Base-by-base conservation (phyloP, 2,113 vertebrate genomes). In the Paradisaea rubra region DNA sequence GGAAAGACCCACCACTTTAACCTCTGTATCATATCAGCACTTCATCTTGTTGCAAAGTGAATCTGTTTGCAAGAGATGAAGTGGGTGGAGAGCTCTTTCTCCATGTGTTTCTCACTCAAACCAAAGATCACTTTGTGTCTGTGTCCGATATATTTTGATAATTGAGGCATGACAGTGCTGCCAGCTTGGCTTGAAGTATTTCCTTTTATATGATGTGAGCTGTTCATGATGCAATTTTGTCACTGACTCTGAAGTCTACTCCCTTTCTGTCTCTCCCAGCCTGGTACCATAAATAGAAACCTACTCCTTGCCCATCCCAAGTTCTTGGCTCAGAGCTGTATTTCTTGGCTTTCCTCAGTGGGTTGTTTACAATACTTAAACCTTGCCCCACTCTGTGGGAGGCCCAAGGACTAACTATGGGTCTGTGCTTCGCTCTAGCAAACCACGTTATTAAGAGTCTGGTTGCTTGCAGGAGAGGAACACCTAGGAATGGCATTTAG, bases 211-310 rank as follows among this genome's bases (percentile, higher is more conserved):
- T 45, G 28, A 15, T 86, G 31, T 27, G 86, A 86, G 56, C 64
- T 70, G 49, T 90, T 80, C 82, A 30, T 60, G 72, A 91, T 93
- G 72, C 83, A 71, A 12, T 92, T 90, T 78, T 88, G 88, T 95
- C n/a, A 13, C 84, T 15, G 49, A 42, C 57, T 84, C 56, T 57
- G 15, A 90, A 83, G 9, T 81, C 80, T 74, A 82, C 72, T 95
- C 76, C 92, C 49, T 61, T 93, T 94, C 63, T 74, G 80, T 93
- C 86, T 96, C 60, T 92, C 64, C 47, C 72, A 94, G 69, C 33
- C 44, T 59, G 72, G 56, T 72, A 47, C 82, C 60, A 64, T 86
- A 96, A 96, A 94, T 96, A 96, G 95, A 90, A 94, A 68, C 86
- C 56, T 71, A 23, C 49, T 88, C 44, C 86, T 90, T 86, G 72